Evolutionary conservation across 2,888 invertebrate genomes (phyloP), one percentile per base, ranked within the genome.

Genomic region (Antheraea assamensis): DNA sequence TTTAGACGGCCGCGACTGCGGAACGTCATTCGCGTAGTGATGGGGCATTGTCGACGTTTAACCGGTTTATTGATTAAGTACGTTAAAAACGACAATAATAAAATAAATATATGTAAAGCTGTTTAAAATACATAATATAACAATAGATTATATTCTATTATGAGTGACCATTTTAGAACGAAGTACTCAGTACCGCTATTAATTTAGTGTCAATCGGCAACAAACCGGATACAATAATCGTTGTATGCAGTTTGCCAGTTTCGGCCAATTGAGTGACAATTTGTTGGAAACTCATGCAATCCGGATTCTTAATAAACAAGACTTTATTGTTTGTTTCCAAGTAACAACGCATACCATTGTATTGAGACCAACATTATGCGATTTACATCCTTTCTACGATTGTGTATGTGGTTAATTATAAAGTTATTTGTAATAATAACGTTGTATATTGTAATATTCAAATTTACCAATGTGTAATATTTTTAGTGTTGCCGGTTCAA

Each of bases 1-100:
- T 88, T 80, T 27, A 61, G 61, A 27, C 27, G 61, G 87, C 80
- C 79, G 76, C 83, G 82, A 80, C 80, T 79, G 76, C 83, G 82
- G 80, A 80, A 85, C 82, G 80, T 78, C 78, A 81, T 77, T 76
- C 61, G 71, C 79, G 74, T 88, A 93, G 93, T 90, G 92, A 85
- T 85, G 93, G 66, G 70, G 70, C 61, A 30, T 21, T 66, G 31
- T 24, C 71, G 70, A 64, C 13, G n/a, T 35, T 72, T 72, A 72
- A 73, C 71, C 61, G 58, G 72, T 74, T 74, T 70, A 70, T 19
- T 21, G 30, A 21, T 19, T 17, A 30, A 17, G 68, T 72, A 31
- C 64, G n/a, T 47, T 30, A 52, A 70, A 71, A 71, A 52, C 66
- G 58, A 47, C 42, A 31, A 24, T 19, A 21, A 35, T 68, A 31